Conservation (phyloP, 2,797 vertebrate species). For the Clarias pachynema region DNA sequence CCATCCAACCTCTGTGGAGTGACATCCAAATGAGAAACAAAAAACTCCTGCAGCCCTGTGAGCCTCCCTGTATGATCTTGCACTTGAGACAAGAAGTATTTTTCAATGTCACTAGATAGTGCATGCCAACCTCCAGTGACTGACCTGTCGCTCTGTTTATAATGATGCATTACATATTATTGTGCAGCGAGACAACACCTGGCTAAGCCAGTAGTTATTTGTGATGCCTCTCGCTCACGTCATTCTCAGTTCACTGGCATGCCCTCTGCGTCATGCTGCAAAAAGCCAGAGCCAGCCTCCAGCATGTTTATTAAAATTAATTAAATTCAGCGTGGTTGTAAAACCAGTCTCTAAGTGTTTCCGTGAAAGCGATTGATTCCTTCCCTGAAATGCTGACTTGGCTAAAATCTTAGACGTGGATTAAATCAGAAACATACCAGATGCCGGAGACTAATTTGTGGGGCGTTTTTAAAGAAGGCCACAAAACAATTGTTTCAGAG, state of each 20-base stretch:
- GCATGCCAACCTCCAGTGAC: constrained; percentile 18
- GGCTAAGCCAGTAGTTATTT: constrained; percentile 18
- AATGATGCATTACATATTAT: constrained; percentile 25
- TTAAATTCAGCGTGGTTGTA: constrained; percentile 34
- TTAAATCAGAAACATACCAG: constrained; percentile 40
- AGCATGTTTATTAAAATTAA: constrained; percentile 38
- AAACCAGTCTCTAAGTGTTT: constrained; percentile 39
- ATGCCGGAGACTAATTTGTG: constrained; percentile 27
- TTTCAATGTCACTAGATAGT: constrained; percentile 12
- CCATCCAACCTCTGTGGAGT: constrained; percentile 5
- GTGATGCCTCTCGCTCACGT: constrained; percentile 19
- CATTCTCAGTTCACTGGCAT: constrained; percentile 14
- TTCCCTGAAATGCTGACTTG: constrained; percentile 39
- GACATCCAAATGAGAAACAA: constrained; percentile 27
- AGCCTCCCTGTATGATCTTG: neutral
- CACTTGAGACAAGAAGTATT: neutral
- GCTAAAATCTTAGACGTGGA: constrained; percentile 27
- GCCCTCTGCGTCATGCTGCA: neutral
- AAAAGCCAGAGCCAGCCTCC: constrained; percentile 15
- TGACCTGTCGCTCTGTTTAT: constrained; percentile 37
- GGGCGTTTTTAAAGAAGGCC: constrained; percentile 33
- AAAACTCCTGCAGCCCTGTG: constrained; percentile 5
- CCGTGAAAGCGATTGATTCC: constrained; percentile 32
- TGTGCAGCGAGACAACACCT: constrained; percentile 27
- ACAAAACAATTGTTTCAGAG: constrained; percentile 18